Percentiles rank a stretch among this genome's conserved stretches.
These are phyloP conservation scores for Spheniscus humboldti DNA, from an alignment of 2,797 vertebrate species.

Conservation along the genomic window DNA sequence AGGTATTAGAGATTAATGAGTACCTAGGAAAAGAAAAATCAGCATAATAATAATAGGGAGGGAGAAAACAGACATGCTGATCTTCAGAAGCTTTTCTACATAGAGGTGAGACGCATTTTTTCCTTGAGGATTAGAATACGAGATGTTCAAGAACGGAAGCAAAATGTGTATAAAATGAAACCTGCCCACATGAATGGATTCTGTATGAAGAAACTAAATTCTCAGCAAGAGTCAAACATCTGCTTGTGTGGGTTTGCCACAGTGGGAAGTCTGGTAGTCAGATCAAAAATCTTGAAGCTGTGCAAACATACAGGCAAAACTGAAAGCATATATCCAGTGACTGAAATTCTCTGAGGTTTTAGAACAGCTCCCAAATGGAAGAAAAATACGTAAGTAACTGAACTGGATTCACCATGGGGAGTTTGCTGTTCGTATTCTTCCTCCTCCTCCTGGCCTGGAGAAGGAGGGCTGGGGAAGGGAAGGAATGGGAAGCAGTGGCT, in stretches of 20 bases:
- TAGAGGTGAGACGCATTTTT: not conserved
- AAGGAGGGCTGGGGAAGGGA: not conserved
- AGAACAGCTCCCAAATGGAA: not conserved
- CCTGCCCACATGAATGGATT: not conserved
- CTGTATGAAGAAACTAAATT: not conserved
- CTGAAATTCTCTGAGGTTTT: not conserved
- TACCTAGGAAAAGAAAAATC: not conserved
- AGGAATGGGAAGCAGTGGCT: not conserved
- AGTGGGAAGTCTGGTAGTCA: not conserved
- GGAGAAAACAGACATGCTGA: not conserved
- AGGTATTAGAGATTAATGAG: not conserved
- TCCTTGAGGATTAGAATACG: not conserved
- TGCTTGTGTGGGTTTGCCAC: not conserved
- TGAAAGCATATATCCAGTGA: not conserved
- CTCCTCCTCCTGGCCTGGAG: not conserved
- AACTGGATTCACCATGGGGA: not conserved
- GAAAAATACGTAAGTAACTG: not conserved
- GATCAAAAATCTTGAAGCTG: not conserved
- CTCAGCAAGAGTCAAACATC: not conserved
- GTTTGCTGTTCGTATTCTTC: not conserved
- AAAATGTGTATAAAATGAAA: not conserved
- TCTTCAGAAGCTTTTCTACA: accelerated
- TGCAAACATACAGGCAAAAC: not conserved
- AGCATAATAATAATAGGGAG: not conserved
- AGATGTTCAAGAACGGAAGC: not conserved